Conservation (phyloP, 2,888 invertebrate genomes). For the Ophion ventricosus region DNA sequence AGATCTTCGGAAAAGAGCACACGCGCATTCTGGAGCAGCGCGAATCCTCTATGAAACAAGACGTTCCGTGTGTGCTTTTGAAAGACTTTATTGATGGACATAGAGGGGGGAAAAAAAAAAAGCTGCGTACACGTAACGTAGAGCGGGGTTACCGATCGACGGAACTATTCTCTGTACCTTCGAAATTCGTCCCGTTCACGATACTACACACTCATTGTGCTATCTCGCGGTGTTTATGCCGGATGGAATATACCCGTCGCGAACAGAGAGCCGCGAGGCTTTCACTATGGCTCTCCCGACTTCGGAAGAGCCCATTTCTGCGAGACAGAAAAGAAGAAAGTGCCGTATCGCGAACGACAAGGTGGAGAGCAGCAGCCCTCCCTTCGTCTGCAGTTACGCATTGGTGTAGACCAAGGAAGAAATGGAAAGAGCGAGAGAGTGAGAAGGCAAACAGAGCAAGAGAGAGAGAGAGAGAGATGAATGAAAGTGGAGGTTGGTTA, state of each 20-base stretch:
- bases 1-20: background rate
- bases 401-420: slow-evolving; percentile 63
- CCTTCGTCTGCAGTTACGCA: slow-evolving; percentile 61
- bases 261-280: slow-evolving; percentile 60
- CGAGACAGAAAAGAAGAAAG: slow-evolving; percentile 38
- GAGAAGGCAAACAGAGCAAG: slow-evolving; percentile 60
- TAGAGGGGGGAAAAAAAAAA: slow-evolving; percentile 16
- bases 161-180: slow-evolving; percentile 11
- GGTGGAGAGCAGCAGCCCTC: slow-evolving; percentile 31
- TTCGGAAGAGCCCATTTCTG: slow-evolving; percentile 50
- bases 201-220: slow-evolving; percentile 19
- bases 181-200: slow-evolving; percentile 13
- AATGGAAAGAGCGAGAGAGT: slow-evolving; percentile 59
- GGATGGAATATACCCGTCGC: slow-evolving; percentile 66
- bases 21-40: background rate
- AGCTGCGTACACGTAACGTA: background rate
- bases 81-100: background rate
- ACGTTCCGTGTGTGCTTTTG: background rate
- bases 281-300: slow-evolving; percentile 58
- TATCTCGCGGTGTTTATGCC: slow-evolving; percentile 59
- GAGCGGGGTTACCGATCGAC: background rate
- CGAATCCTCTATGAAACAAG: no score
- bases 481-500: slow-evolving; percentile 69
- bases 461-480: slow-evolving; percentile 54
- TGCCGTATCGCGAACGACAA: slow-evolving; percentile 46